Base-by-base conservation (phyloP, 2,113 vertebrate genomes). In the Centropristis striata region DNA sequence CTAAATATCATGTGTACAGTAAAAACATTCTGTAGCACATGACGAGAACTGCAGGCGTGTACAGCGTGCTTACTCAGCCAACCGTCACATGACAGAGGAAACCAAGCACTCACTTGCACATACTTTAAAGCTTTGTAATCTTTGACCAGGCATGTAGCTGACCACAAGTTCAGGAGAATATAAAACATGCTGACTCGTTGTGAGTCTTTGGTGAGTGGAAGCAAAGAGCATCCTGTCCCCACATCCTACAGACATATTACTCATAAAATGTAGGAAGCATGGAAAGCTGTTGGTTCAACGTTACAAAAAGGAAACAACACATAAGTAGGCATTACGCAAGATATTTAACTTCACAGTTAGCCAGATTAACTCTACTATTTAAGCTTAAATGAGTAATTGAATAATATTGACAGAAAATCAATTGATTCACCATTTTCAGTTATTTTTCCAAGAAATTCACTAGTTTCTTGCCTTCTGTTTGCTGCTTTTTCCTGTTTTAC, bases 41-140 rank as follows among this genome's bases (percentile, higher is more conserved):
- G 16, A 37, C 2, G 0, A 14, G 23, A 3, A 32, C 32, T 32
- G 3, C 36, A 58, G 59, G 36, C 39, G 70, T 27, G 39, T 15
- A 47, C 66, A 46, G 47, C 21, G 14, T 36, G 81, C 88, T 80
- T 61, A 90, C 67, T 90, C 89, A 94, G 91, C 78, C 16, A 16
- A 25, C 64, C 32, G 85, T 94, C 93, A 94, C 92, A 94, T 94
- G 93, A 91, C 80, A 8, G 53, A 63, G 74, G 84, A 86, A 88
- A 80, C 73, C 9, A 32, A 68, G 44, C 58, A 44, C 69, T 54
- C 59, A 58, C 83, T 42, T 23, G 18, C 66, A 47, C 77, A 86
- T 42, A 57, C n/a, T 88, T 81, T 67, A 84, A 80, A 81, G 81
- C 86, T 86, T 67, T 76, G 67, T 78, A 85, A 92, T 90, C 90